phyloP scores from a whole-genome alignment of 2,797 vertebrate species.

The Champsocephalus esox region DNA sequence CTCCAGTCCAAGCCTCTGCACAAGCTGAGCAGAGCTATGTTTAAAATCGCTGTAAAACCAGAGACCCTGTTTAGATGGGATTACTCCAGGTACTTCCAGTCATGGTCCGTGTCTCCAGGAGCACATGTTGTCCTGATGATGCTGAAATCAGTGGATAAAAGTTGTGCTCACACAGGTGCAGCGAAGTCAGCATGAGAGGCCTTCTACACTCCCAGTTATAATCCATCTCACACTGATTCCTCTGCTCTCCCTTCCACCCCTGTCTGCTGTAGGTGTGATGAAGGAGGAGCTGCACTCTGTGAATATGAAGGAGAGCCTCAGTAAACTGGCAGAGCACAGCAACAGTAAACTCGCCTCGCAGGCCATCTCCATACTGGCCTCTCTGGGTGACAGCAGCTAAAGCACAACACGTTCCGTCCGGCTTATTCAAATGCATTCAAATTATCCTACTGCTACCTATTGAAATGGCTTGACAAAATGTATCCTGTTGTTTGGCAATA shows the following conservation, averaged over 20 bases:
- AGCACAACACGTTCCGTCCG: slow-evolving; percentile 24
- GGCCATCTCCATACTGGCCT: slow-evolving; percentile 82
- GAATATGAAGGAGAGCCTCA: slow-evolving; percentile 86
- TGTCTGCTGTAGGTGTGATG: slow-evolving; percentile 80
- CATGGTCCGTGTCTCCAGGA: no score
- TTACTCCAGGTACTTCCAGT: no score
- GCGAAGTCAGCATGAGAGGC: no score
- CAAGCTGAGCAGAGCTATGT: no score
- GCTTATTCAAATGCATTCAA: slow-evolving; percentile 19
- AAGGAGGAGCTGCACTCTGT: slow-evolving; percentile 86
- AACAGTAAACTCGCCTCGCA: slow-evolving; percentile 86
- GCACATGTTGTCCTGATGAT: no score
- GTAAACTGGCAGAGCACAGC: slow-evolving; percentile 82
- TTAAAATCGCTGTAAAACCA: no score
- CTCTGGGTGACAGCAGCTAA: slow-evolving; percentile 78
- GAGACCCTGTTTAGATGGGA: no score
- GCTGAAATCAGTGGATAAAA: no score
- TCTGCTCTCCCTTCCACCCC: background rate
- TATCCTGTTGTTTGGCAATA: slow-evolving; percentile 12
- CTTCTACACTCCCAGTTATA: background rate
- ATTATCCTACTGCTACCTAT: slow-evolving; percentile 28
- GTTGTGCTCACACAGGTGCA: no score
- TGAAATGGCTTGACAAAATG: slow-evolving; percentile 16
- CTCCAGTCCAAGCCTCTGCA: no score
- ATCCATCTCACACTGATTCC: background rate